Percentiles rank a stretch among this genome's conserved stretches.
Evolutionary conservation across 2,113 vertebrate genomes (phyloP).

Genomic region (Muscicapa adusta): DNA sequence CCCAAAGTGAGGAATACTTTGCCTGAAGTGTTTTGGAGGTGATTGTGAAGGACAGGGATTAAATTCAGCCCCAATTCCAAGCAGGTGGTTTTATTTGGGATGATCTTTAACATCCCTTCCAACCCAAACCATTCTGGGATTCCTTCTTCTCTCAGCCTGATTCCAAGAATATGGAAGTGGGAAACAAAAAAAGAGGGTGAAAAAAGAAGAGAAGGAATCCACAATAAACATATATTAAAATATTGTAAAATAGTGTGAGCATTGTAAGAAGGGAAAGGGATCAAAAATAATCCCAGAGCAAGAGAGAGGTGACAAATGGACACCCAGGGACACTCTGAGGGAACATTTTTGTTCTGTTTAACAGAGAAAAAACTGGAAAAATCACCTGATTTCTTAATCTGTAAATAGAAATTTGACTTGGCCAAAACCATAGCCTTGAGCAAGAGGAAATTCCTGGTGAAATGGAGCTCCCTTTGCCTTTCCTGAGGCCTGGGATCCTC

Average conservation of each 20-base stretch:
- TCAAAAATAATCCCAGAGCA: background rate
- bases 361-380: background rate
- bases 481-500: background rate
- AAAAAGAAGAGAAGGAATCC: background rate
- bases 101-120: background rate
- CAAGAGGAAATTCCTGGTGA: background rate
- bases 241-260: background rate
- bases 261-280: background rate
- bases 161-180: background rate
- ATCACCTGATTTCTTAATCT: background rate
- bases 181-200: background rate
- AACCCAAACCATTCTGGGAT: background rate
- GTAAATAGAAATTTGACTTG: background rate
- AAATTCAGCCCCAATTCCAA: background rate
- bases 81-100: background rate
- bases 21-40: background rate
- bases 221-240: background rate
- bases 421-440: background rate
- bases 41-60: background rate
- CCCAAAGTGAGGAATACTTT: background rate
- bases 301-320: background rate
- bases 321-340: background rate
- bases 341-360: background rate
- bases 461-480: background rate
- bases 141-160: background rate